Evolutionary conservation across 1,140 invertebrate genomes (phyloP).

Genomic region (Anastrepha ludens): DNA sequence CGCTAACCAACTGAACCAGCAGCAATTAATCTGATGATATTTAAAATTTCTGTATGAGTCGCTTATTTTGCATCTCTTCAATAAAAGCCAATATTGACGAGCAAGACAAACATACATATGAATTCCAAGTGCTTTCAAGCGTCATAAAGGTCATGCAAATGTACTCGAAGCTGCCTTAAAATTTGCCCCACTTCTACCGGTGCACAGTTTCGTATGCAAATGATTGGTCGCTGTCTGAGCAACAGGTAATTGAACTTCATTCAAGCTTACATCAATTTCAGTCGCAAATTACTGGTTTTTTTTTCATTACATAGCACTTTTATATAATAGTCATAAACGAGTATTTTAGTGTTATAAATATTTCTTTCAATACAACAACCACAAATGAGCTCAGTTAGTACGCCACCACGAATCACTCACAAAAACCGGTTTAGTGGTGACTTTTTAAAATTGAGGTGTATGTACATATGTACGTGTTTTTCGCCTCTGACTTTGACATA

Average conservation of each 20-base stretch:
- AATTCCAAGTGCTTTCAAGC: neutral
- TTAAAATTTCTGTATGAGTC: no score
- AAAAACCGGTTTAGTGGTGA: neutral
- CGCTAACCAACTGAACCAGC: no score
- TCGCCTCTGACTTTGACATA: neutral
- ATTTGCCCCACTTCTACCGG: neutral
- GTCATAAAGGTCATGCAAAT: neutral
- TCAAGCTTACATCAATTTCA: neutral
- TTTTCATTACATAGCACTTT: neutral
- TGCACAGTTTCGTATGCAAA: neutral
- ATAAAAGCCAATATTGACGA: no score
- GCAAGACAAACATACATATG: neutral
- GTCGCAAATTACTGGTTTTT: neutral
- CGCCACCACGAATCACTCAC: neutral
- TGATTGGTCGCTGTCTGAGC: neutral
- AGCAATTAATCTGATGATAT: no score
- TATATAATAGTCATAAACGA: neutral
- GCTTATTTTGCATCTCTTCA: no score
- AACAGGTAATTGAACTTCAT: conserved; percentile 46
- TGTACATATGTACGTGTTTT: neutral
- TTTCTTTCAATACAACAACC: neutral
- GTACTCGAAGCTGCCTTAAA: no score
- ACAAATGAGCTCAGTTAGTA: neutral
- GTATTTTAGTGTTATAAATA: neutral
- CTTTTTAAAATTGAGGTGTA: neutral